Evolutionary conservation across 1,140 invertebrate genomes (phyloP).

Genomic region (Homalodisca vitripennis): DNA sequence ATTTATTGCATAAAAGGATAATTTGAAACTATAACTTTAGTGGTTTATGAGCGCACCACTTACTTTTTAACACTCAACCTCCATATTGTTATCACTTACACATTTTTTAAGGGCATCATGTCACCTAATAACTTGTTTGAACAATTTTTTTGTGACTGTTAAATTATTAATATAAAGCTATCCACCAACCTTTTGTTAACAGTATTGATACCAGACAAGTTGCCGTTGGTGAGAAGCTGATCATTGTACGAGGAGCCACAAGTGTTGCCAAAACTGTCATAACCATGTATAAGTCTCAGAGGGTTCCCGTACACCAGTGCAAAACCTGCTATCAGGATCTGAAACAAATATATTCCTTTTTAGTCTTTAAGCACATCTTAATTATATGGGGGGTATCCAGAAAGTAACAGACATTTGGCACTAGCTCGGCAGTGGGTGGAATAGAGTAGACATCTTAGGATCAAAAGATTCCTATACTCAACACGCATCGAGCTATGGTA

Average conservation of each 20-base stretch:
- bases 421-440: neutral
- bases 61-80: too few species aligned
- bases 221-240: conserved; percentile 65
- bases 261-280: conserved; percentile 95
- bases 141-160: too few species aligned
- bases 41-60: too few species aligned
- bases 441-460: neutral
- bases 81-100: too few species aligned
- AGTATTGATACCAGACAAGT: conserved; percentile 78
- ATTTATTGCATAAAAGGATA: too few species aligned
- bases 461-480: neutral
- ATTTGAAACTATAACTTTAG: too few species aligned
- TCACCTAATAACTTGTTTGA: too few species aligned
- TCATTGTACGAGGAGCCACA: conserved; percentile 82
- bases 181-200: conserved; percentile 65
- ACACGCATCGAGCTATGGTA: neutral
- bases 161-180: too few species aligned
- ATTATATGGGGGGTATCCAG: too few species aligned
- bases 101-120: too few species aligned
- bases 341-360: conserved; percentile 41
- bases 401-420: neutral
- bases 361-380: conserved; percentile 19
- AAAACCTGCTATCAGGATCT: conserved; percentile 85
- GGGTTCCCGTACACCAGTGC: conserved; percentile 89
- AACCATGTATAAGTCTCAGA: conserved; percentile 83